phyloP scores from a whole-genome alignment of 2,888 invertebrate genomes.

The Alcis repandata region DNA sequence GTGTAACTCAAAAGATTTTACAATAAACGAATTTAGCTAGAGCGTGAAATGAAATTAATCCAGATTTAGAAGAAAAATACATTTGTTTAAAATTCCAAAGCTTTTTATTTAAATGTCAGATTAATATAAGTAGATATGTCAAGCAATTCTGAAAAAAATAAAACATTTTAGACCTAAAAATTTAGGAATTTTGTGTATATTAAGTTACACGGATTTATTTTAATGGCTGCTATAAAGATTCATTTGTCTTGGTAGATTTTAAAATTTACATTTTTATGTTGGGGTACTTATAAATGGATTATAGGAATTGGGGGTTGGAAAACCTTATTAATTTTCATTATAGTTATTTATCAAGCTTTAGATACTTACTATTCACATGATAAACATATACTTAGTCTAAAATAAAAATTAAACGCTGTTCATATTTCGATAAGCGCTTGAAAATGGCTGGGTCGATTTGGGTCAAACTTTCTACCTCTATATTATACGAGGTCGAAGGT shows the following conservation, averaged over 20 bases:
- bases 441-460: too few species aligned
- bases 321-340: too few species aligned
- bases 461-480: too few species aligned
- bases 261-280: constrained; percentile 34
- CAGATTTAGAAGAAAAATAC: constrained; percentile 12
- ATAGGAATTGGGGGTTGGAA: too few species aligned
- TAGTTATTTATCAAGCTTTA: too few species aligned
- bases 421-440: too few species aligned
- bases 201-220: constrained; percentile 36
- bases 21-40: constrained; percentile 9
- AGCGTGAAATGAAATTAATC: constrained; percentile 8
- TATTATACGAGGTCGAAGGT: too few species aligned
- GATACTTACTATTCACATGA: too few species aligned
- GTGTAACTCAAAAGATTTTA: constrained; percentile 5
- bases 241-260: constrained; percentile 36
- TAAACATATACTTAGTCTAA: too few species aligned
- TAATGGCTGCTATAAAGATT: constrained; percentile 31
- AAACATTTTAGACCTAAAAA: constrained; percentile 1
- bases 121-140: constrained; percentile 5
- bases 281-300: background rate
- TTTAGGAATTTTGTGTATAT: too few species aligned
- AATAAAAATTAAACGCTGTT: too few species aligned
- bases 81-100: constrained; percentile 19
- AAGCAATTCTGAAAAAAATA: constrained; percentile 9
- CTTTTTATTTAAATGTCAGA: constrained; percentile 15